Conservation (phyloP, 2,113 vertebrate species). For the Hippopotamus amphibius region DNA sequence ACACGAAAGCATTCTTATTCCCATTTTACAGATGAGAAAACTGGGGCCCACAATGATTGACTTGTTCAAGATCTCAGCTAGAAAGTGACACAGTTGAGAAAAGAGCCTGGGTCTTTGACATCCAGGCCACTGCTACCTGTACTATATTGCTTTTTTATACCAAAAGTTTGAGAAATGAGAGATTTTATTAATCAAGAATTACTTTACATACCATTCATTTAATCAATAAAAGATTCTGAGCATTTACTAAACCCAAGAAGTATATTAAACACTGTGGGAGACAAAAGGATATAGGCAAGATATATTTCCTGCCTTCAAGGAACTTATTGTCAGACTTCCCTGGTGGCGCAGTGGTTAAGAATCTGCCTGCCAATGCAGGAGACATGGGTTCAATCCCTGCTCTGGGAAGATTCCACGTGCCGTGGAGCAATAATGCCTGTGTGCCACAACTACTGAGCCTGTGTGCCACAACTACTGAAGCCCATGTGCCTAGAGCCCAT, state of each 20-base stretch:
- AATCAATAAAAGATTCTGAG: background rate
- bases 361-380: too few relatives aligned
- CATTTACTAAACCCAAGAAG: background rate
- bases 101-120: background rate
- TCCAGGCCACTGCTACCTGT: background rate
- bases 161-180: background rate
- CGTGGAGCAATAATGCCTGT: too few relatives aligned
- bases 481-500: too few relatives aligned
- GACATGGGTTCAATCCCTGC: too few relatives aligned
- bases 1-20: background rate
- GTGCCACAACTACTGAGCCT: too few relatives aligned
- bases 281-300: background rate
- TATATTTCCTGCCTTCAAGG: background rate
- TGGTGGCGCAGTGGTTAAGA: too few relatives aligned
- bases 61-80: background rate
- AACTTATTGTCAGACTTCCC: too few relatives aligned
- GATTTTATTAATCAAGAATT: conserved; percentile 36
- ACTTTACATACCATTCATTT: background rate
- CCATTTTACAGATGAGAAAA: background rate
- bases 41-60: background rate
- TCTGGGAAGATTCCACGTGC: too few relatives aligned
- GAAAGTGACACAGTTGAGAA: background rate
- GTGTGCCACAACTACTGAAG: too few relatives aligned
- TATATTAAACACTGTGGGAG: background rate
- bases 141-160: background rate